phyloP scores from a whole-genome alignment of 2,797 vertebrate species.

The Nasua narica region DNA sequence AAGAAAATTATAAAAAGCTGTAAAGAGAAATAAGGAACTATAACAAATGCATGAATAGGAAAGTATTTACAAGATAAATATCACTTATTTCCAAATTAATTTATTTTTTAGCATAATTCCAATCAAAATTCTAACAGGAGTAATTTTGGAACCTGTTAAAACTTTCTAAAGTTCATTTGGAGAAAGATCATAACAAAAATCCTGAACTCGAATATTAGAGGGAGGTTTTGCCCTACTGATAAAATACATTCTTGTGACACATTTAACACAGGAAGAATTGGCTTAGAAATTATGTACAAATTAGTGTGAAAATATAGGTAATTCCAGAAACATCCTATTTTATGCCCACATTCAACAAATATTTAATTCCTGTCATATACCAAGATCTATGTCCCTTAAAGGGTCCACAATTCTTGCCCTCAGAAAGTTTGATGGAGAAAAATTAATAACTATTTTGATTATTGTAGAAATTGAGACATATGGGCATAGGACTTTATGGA shows the following conservation, averaged over 20 bases:
- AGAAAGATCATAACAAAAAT: conserved; percentile 16
- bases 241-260: background rate
- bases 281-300: background rate
- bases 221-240: background rate
- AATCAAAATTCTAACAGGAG: background rate
- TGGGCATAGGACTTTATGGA: background rate
- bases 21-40: background rate
- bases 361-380: background rate
- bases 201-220: background rate
- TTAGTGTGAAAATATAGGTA: background rate
- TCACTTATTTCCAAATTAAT: background rate
- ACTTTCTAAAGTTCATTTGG: conserved; percentile 13
- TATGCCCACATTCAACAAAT: background rate
- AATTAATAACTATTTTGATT: background rate
- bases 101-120: conserved; percentile 17
- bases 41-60: background rate
- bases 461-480: background rate
- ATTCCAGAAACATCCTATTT: background rate
- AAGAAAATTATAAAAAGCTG: conserved; percentile 23
- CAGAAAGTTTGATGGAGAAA: background rate
- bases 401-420: background rate
- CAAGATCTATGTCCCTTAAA: background rate
- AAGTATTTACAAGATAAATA: conserved; percentile 18
- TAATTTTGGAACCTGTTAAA: conserved; percentile 20
- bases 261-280: background rate